phyloP scores from a whole-genome alignment of 2,797 vertebrate genomes.

The Tinamus major region DNA sequence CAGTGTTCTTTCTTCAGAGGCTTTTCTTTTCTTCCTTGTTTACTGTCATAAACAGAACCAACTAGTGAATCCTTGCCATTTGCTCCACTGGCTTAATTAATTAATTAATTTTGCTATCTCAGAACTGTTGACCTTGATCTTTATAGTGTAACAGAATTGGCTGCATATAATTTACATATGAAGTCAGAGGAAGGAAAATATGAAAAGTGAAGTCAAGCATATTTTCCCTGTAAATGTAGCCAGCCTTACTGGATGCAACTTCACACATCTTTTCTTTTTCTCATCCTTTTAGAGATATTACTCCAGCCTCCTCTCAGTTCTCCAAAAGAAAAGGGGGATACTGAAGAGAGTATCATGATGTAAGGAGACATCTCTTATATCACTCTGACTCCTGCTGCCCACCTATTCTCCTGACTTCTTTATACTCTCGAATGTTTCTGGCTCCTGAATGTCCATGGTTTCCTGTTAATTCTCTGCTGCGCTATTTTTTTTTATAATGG shows the following conservation, averaged over 20 bases:
- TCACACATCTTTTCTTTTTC: not conserved
- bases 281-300: not conserved
- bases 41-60: not conserved
- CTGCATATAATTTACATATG: not conserved
- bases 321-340: not conserved
- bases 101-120: not conserved
- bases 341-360: not conserved
- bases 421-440: not conserved
- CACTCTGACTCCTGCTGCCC: not conserved
- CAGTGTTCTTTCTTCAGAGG: not conserved
- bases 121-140: not conserved
- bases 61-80: not conserved
- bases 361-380: not conserved
- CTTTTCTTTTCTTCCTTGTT: not conserved
- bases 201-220: not conserved
- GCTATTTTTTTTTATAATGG: not conserved
- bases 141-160: not conserved
- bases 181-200: not conserved
- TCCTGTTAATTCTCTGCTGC: slow-evolving; percentile 12
- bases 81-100: not conserved
- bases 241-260: not conserved
- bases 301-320: not conserved
- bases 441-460: not conserved
- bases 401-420: not conserved
- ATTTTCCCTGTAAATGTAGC: not conserved